A percentile compares a stretch with the other conserved stretches of the same genome.
Evolutionary conservation across 2,797 vertebrate species (phyloP).

Genomic region (Fistularia commersonii): DNA sequence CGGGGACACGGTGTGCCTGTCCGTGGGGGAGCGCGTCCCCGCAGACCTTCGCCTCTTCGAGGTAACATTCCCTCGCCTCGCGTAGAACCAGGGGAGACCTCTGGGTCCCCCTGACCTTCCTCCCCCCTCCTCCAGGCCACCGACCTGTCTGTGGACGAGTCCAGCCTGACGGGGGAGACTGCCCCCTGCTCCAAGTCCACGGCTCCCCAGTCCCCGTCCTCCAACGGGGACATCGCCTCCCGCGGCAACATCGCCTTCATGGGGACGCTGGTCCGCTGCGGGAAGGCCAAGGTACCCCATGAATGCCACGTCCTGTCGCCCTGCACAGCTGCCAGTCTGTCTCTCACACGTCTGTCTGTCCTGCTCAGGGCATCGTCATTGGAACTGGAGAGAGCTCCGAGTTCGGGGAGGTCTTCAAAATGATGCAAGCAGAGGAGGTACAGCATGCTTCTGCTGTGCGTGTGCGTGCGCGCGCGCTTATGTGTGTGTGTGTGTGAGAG

Average conservation of each 20-base stretch:
- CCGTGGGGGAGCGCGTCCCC: conserved; percentile 93
- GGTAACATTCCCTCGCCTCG: conserved; percentile 76
- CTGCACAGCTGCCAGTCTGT: not conserved
- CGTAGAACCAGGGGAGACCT: not conserved
- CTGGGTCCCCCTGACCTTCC: not conserved
- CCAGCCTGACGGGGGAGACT: conserved; percentile 94
- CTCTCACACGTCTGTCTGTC: no score
- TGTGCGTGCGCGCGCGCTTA: not conserved
- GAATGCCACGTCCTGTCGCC: not conserved
- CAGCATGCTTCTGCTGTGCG: conserved; percentile 49
- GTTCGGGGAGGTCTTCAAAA: conserved; percentile 94
- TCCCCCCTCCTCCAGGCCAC: conserved; percentile 69
- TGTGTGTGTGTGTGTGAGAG: not conserved
- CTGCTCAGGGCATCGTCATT: conserved; percentile 91
- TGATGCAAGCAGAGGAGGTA: conserved; percentile 99
- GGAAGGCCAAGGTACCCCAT: conserved; percentile 89
- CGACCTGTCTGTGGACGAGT: conserved; percentile 91
- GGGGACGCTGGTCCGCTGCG: conserved; percentile 94
- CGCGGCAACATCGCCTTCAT: conserved; percentile 96
- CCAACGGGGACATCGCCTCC: conserved; percentile 89
- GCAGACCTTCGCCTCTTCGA: conserved; percentile 93
- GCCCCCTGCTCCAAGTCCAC: conserved; percentile 87
- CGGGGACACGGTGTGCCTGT: conserved; percentile 92
- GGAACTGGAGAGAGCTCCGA: conserved; percentile 96
- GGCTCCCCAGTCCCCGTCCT: conserved; percentile 74